Conservation (phyloP, 2,113 vertebrate genomes). For the Sula dactylatra region DNA sequence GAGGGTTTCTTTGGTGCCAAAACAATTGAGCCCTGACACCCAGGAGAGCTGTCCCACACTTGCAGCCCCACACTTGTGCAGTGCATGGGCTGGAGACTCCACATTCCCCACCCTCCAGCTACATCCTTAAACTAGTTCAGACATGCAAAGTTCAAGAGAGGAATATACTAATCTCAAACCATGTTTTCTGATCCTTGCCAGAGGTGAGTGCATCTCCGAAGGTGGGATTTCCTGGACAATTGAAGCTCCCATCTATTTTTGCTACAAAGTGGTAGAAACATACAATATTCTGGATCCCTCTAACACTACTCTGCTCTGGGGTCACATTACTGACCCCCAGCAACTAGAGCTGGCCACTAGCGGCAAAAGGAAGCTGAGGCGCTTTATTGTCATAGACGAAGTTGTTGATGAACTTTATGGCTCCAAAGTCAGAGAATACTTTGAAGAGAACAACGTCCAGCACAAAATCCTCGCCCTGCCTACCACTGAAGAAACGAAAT, state of each 20-base stretch:
- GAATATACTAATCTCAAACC: background rate
- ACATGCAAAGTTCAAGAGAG: background rate
- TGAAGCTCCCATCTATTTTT: conserved; percentile 79
- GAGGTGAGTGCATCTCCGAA: conserved; percentile 69
- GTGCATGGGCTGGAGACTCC: background rate
- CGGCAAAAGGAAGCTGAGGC: conserved; percentile 68
- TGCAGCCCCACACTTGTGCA: background rate
- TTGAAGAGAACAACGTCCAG: conserved; percentile 71
- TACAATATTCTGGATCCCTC: conserved; percentile 73
- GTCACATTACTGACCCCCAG: conserved; percentile 74
- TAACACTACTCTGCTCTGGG: conserved; percentile 78
- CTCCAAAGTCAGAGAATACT: conserved; percentile 69
- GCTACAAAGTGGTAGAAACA: conserved; percentile 79
- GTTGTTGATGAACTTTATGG: conserved; percentile 77
- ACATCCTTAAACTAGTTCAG: background rate
- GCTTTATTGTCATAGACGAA: conserved; percentile 80
- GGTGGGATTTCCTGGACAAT: conserved; percentile 76
- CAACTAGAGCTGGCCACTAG: conserved; percentile 51
- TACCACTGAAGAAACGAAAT: conserved; percentile 82
- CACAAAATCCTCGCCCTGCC: conserved; percentile 78
- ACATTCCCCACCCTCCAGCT: background rate
- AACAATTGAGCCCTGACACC: background rate
- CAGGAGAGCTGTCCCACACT: background rate
- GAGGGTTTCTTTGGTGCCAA: background rate
- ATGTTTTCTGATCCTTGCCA: conserved; percentile 48